Conservation (phyloP, 2,113 vertebrate genomes). For the Brachyhypopomus occidentalis region DNA sequence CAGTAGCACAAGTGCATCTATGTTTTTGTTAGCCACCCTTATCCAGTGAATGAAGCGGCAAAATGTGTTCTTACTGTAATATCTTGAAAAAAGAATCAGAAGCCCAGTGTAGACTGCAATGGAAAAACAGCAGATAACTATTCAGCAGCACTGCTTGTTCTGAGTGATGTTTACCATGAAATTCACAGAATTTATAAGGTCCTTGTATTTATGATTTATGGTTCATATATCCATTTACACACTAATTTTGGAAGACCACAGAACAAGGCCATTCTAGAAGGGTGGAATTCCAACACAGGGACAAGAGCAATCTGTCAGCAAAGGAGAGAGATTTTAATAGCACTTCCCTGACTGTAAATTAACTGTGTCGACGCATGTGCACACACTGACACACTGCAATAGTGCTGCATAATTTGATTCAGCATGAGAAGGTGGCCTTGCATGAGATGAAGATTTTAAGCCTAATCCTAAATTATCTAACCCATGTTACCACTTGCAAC, state of each 20-base stretch:
- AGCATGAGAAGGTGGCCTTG: not conserved
- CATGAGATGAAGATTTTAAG: not conserved
- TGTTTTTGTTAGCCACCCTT: not conserved
- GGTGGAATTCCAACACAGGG: not conserved
- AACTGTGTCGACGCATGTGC: slow-evolving; percentile 7
- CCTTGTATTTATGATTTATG: not conserved
- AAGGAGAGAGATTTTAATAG: slow-evolving; percentile 9
- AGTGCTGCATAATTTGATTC: slow-evolving; percentile 11
- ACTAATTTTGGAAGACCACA: slow-evolving; percentile 20
- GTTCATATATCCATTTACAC: not conserved
- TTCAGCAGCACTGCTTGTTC: not conserved
- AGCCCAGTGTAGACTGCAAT: not conserved
- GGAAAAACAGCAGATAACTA: not conserved
- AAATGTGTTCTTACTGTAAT: not conserved
- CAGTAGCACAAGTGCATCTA: not conserved
- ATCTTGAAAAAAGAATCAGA: not conserved
- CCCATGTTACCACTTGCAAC: not conserved
- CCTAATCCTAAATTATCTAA: not conserved
- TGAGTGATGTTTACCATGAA: not conserved
- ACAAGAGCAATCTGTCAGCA: not conserved
- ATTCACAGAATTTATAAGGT: not conserved
- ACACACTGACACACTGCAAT: not conserved
- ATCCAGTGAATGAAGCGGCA: not conserved
- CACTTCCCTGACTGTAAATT: slow-evolving; percentile 30
- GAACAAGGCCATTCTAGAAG: not conserved